A percentile compares a stretch with the other conserved stretches of the same genome.
Conservation (phyloP, 2,113 vertebrate genomes). For the Cercopithecus mona region DNA sequence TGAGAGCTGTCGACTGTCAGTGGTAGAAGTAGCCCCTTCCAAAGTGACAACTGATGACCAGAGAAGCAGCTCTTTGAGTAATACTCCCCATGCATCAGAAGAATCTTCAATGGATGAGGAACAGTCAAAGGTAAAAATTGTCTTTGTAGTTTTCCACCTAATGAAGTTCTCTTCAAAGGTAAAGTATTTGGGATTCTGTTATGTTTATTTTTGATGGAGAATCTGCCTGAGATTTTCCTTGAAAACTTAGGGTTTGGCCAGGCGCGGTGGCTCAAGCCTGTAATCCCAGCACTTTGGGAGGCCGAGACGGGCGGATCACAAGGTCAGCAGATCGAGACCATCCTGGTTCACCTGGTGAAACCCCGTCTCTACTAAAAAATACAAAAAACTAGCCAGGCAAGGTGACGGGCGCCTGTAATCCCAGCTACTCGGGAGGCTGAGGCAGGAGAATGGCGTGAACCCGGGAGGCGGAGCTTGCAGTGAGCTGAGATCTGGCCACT, state of each 20-base stretch:
- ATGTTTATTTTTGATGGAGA: neutral
- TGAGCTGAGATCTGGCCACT: too few species aligned
- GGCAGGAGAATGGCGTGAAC: too few species aligned
- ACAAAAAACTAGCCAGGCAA: too few species aligned
- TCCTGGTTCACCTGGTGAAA: too few species aligned
- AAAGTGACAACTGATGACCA: constrained; percentile 74
- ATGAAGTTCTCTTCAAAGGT: neutral
- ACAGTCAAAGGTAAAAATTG: constrained; percentile 84
- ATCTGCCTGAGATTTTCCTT: neutral
- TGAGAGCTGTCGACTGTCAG: constrained; percentile 74
- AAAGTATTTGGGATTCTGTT: constrained; percentile 1
- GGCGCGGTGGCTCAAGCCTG: too few species aligned
- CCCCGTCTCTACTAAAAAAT: too few species aligned
- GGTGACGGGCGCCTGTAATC: too few species aligned
- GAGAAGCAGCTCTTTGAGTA: constrained; percentile 77
- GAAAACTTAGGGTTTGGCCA: constrained; percentile 1
- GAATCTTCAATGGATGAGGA: constrained; percentile 86
- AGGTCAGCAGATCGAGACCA: too few species aligned
- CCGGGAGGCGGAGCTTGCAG: too few species aligned
- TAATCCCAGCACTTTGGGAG: too few species aligned
- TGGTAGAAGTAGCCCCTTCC: constrained; percentile 72
- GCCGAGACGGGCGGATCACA: too few species aligned
- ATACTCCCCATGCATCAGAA: constrained; percentile 83
- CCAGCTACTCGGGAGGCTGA: too few species aligned
- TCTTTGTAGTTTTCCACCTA: neutral